Base-by-base conservation (phyloP, 1,140 invertebrate genomes). In the Adelges cooleyi region DNA sequence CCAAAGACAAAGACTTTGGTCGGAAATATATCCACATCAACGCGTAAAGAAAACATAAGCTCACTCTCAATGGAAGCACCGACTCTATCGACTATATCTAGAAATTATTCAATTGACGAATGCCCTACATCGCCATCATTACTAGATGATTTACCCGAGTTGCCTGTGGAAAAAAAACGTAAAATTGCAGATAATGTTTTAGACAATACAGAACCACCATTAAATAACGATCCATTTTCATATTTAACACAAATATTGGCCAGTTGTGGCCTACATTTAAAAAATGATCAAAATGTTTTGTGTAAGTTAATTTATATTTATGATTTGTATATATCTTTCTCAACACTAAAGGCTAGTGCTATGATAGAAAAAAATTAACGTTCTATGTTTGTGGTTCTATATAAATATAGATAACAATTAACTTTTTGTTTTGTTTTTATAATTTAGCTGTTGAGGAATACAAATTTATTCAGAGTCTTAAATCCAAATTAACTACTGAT, bases 381-480 rank as follows among this genome's bases (percentile, higher is more conserved):
- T n/a, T n/a, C n/a, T n/a, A n/a, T n/a, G n/a, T n/a, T n/a, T n/a
- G n/a, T n/a, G n/a, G n/a, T n/a, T n/a, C n/a, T n/a, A n/a, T n/a
- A n/a, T n/a, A n/a, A n/a, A n/a, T n/a, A n/a, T n/a, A n/a, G n/a
- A n/a, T n/a, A n/a, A n/a, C n/a, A n/a, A n/a, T n/a, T n/a, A n/a
- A n/a, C n/a, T n/a, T n/a, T n/a, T n/a, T n/a, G n/a, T n/a, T n/a
- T n/a, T n/a, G n/a, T n/a, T n/a, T n/a, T n/a, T n/a, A n/a, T n/a
- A n/a, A n/a, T n/a, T n/a, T n/a, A 62, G 56, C 25, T 23, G 56
- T 62, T 33, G 27, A 62, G 22, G 56, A 62, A 17, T 33, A 62
- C 1, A 33, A 33, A 48, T 62, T 62, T 2, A 18, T 62, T 23
- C 42, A 48, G 33, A 48, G 46, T 9, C 44, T 62, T 29, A 62